A percentile compares a stretch with the other conserved stretches of the same genome.
These are phyloP conservation scores for Coregonus clupeaformis DNA, from an alignment of 2,113 vertebrate genomes.

Conservation along the genomic window DNA sequence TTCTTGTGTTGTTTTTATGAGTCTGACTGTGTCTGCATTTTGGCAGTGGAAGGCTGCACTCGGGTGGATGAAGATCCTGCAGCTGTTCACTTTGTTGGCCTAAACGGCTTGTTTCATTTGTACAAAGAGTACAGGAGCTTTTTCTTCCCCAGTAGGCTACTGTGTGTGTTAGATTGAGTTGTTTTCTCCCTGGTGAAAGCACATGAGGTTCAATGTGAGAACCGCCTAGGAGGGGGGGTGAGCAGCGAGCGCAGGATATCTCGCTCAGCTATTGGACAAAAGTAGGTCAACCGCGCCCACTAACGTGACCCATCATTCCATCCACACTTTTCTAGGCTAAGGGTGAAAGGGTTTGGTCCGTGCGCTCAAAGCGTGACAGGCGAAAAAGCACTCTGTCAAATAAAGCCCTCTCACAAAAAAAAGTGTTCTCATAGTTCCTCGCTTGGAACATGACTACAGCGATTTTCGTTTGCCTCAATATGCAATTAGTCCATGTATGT, in stretches of 20 bases:
- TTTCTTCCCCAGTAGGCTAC: background rate
- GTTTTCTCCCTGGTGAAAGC: constrained; percentile 35
- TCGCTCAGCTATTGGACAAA: constrained; percentile 63
- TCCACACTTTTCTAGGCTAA: background rate
- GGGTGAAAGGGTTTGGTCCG: background rate
- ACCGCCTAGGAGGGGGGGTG: background rate
- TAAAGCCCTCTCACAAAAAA: background rate
- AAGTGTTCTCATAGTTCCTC: background rate
- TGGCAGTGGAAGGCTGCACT: background rate
- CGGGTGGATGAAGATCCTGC: background rate
- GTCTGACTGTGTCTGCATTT: background rate
- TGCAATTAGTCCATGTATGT: background rate
- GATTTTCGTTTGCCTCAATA: background rate
- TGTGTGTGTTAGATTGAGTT: constrained; percentile 9
- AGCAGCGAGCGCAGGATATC: constrained; percentile 1
- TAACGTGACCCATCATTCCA: constrained; percentile 60
- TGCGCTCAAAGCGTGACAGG: background rate
- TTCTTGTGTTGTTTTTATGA: background rate
- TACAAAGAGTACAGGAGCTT: background rate
- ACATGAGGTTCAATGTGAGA: constrained; percentile 68
- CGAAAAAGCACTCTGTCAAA: background rate
- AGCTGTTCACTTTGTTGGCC: background rate
- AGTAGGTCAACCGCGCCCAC: constrained; percentile 67
- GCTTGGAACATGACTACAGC: background rate
- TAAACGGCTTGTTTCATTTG: constrained; percentile 2